Evolutionary conservation across 2,797 vertebrate species (phyloP), one percentile per base, ranked within the genome.

Genomic region (Sphenopsis melanotis): DNA sequence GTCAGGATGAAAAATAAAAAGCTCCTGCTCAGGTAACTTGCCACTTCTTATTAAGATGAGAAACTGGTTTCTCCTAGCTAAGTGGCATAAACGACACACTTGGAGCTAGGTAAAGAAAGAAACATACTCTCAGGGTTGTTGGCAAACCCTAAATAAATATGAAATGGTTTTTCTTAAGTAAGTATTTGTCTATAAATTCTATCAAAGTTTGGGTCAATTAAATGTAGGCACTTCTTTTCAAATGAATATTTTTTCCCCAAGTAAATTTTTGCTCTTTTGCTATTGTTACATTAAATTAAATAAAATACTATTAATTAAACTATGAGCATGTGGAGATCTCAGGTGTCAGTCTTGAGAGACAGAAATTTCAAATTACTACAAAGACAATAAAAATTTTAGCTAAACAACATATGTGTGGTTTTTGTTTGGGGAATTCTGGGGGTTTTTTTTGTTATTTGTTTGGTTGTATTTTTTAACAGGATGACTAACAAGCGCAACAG

Each of bases 321-420:
- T 15, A 18, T 16, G 2, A 64, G 37, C 26, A 49, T 24, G 27
- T 2, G 2, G 30, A 66, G 8, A 75, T 1, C 10, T 72, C 16
- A 23, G 0, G 1, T 42, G 3, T 59, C 2, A 1, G 10, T 69
- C 36, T 55, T 55, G 19, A 77, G 52, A 77, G 22, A 11, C 11
- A 83, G 39, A 60, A 69, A 56, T 29, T 68, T 78, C 20, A 68
- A 83, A 37, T 81, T 10, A 41, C 15, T 78, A 10, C 8, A 46
- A 64, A 53, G 20, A 9, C 32, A 79, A 57, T 44, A 79, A 69
- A 88, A 60, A 63, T 29, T 2, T 47, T 17, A 64, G 46, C 37
- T 41, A 49, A 53, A 53, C 46, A 47, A 74, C 3, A 3, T 29
- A 9, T 22, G 19, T 21, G 21, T 1, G 5, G 1, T 0, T 29